Evolutionary conservation across 2,113 vertebrate species (phyloP).

Genomic region (Podocnemis expansa): DNA sequence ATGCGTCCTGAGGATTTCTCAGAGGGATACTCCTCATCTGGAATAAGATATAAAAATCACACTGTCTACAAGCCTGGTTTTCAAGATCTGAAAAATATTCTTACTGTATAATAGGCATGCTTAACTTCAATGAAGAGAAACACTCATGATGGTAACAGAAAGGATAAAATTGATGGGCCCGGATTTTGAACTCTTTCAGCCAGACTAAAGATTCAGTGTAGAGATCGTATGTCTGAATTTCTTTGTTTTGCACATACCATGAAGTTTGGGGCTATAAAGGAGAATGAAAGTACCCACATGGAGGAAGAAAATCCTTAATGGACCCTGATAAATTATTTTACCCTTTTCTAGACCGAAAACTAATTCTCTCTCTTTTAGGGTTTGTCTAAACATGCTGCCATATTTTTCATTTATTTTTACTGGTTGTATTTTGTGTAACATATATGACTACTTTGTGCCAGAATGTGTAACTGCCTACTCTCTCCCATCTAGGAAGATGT

Average conservation of each 20-base stretch:
- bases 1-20: background rate
- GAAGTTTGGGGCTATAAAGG: background rate
- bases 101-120: background rate
- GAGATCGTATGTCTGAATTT: background rate
- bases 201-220: background rate
- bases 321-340: background rate
- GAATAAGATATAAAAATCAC: background rate
- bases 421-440: background rate
- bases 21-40: background rate
- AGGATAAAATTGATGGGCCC: background rate
- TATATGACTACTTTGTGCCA: background rate
- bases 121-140: background rate
- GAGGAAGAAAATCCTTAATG: background rate
- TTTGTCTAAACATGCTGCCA: background rate
- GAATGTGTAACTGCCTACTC: background rate
- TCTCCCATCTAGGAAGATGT: background rate
- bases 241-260: background rate
- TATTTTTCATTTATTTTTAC: background rate
- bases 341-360: background rate
- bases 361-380: background rate
- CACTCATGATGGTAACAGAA: background rate
- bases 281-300: background rate
- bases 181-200: background rate
- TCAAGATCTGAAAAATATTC: background rate
- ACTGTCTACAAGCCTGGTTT: background rate